phyloP scores from a whole-genome alignment of 2,797 vertebrate genomes.

The Danionella dracula region DNA sequence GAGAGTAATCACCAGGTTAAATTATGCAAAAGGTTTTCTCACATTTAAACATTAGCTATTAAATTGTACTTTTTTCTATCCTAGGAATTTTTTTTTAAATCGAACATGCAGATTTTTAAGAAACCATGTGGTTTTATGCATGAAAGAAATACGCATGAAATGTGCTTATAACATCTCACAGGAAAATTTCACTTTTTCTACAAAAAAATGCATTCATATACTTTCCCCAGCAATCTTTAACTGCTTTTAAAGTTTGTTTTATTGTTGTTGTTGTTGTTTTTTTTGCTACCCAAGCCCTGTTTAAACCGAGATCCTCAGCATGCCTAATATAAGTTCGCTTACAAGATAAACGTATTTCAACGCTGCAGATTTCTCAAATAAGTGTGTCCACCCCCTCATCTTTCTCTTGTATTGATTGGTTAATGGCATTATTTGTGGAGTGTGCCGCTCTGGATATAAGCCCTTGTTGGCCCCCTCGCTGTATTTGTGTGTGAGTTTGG shows the following conservation, averaged over 20 bases:
- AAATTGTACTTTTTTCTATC: no score
- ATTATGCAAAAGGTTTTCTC: slow-evolving; percentile 11
- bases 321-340: neutral
- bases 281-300: neutral
- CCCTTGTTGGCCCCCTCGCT: slow-evolving; percentile 13
- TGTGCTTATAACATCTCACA: no score
- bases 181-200: no score
- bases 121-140: no score
- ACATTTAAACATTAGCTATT: neutral
- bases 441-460: slow-evolving; percentile 32
- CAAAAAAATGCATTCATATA: no score
- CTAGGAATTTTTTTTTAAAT: no score
- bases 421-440: slow-evolving; percentile 49
- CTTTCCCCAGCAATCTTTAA: no score
- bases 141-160: neutral
- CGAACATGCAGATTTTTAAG: no score
- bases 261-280: no score
- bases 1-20: neutral
- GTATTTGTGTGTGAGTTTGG: slow-evolving; percentile 33
- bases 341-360: neutral
- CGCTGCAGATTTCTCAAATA: slow-evolving; percentile 12
- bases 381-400: slow-evolving; percentile 24
- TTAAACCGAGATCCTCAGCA: neutral
- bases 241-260: no score
- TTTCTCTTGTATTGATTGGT: slow-evolving; percentile 43